Evolutionary conservation across 2,888 invertebrate species (phyloP).

Genomic region (Camptogramma bilineatum): DNA sequence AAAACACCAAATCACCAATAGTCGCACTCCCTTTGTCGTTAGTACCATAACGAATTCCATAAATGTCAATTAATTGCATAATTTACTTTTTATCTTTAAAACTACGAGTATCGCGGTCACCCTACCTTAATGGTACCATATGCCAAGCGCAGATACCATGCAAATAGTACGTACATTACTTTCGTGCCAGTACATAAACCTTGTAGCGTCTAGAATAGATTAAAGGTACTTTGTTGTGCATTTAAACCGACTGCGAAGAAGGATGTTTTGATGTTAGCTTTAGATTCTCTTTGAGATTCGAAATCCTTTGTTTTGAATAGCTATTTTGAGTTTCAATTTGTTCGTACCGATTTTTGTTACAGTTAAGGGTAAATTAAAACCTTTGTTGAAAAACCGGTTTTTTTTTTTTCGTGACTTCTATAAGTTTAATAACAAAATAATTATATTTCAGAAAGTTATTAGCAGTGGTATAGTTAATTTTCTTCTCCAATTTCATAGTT

Average conservation of each 20-base stretch:
- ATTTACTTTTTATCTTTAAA: neutral
- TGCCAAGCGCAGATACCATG: slow-evolving; percentile 39
- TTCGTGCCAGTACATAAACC: slow-evolving; percentile 27
- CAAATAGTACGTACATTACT: slow-evolving; percentile 26
- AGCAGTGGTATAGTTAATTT: neutral
- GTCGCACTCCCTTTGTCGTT: too few species aligned
- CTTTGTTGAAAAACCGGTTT: neutral
- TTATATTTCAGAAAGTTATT: slow-evolving; percentile 2
- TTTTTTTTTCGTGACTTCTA: too few species aligned
- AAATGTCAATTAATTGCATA: neutral
- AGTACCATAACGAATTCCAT: too few species aligned
- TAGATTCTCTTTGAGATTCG: neutral
- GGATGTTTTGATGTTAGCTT: neutral
- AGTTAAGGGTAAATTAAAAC: too few species aligned
- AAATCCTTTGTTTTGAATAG: neutral
- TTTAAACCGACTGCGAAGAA: slow-evolving; percentile 8
- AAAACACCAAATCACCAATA: too few species aligned
- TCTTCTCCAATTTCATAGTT: neutral
- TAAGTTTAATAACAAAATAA: too few species aligned
- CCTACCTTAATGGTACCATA: slow-evolving; percentile 40
- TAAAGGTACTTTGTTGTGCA: slow-evolving; percentile 15
- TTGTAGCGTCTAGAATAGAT: slow-evolving; percentile 27
- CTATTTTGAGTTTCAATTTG: too few species aligned
- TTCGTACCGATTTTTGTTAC: too few species aligned
- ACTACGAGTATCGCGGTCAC: slow-evolving; percentile 15